Conservation (phyloP, 2,888 invertebrate species). For the Mylabris sibirica region DNA sequence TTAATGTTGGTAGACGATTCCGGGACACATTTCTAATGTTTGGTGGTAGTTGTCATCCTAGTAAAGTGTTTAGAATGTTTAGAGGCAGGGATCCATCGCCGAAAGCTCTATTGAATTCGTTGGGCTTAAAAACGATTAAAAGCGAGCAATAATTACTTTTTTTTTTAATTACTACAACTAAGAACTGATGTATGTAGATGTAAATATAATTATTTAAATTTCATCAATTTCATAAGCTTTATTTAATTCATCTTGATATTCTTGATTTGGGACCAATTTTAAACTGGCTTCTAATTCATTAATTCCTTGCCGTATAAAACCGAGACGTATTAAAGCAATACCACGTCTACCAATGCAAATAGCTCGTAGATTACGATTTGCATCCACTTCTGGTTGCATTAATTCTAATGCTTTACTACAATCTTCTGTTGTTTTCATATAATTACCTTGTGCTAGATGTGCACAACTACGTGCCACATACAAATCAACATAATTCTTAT, state of each 20-base stretch:
- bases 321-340: constrained; percentile 74
- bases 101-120: constrained; percentile 75
- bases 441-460: constrained; percentile 78
- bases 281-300: constrained; percentile 79
- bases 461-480: constrained; percentile 81
- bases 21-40: constrained; percentile 83
- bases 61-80: constrained; percentile 88
- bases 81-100: constrained; percentile 91
- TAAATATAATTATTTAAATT: constrained; percentile 7
- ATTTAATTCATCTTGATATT: constrained; percentile 61
- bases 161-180: background rate
- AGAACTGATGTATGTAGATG: constrained; percentile 23
- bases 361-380: constrained; percentile 75
- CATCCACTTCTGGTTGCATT: constrained; percentile 74
- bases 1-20: constrained; percentile 74
- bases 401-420: constrained; percentile 76
- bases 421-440: constrained; percentile 67
- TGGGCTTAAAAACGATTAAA: constrained; percentile 54
- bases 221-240: constrained; percentile 31
- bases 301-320: constrained; percentile 73
- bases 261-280: constrained; percentile 69
- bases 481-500: constrained; percentile 75
- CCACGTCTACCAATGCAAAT: constrained; percentile 79
- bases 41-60: constrained; percentile 83
- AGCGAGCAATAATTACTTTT: constrained; percentile 11